phyloP scores from a whole-genome alignment of 2,888 invertebrate genomes.

The Harpagoxenus sublaevis region DNA sequence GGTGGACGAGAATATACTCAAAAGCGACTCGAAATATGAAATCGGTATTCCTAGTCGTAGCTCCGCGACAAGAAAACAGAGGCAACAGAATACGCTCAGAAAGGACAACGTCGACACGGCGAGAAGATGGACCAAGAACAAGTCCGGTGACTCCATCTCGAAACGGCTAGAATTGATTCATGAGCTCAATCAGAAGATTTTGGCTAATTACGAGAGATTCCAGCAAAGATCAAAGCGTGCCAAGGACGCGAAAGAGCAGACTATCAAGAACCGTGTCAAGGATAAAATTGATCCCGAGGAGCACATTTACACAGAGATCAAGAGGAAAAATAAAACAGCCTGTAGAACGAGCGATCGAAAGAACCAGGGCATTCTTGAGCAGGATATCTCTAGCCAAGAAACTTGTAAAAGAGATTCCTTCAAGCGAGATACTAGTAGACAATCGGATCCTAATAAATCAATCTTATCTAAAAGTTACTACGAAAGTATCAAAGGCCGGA shows the following conservation, averaged over 20 bases:
- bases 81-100: conserved; percentile 47
- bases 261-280: not conserved
- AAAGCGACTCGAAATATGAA: conserved; percentile 80
- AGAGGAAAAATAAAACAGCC: conserved; percentile 61
- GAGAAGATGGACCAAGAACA: conserved; percentile 78
- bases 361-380: conserved; percentile 4
- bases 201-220: conserved; percentile 82
- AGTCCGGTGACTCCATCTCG: conserved; percentile 82
- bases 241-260: conserved; percentile 62
- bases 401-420: conserved; percentile 42
- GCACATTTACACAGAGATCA: conserved; percentile 73
- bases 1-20: conserved; percentile 73
- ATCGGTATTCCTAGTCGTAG: conserved; percentile 74
- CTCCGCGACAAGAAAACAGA: conserved; percentile 66
- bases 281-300: conserved; percentile 56
- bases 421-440: conserved; percentile 52
- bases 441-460: conserved; percentile 67
- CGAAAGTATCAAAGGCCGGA: conserved; percentile 60
- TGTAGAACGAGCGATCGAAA: conserved; percentile 37
- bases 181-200: conserved; percentile 84
- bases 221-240: conserved; percentile 79
- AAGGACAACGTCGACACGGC: conserved; percentile 40
- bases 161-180: conserved; percentile 83
- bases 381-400: conserved; percentile 39
- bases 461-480: conserved; percentile 68